Evolutionary conservation across 2,113 vertebrate genomes (phyloP).

Genomic region (Cottus gobio): DNA sequence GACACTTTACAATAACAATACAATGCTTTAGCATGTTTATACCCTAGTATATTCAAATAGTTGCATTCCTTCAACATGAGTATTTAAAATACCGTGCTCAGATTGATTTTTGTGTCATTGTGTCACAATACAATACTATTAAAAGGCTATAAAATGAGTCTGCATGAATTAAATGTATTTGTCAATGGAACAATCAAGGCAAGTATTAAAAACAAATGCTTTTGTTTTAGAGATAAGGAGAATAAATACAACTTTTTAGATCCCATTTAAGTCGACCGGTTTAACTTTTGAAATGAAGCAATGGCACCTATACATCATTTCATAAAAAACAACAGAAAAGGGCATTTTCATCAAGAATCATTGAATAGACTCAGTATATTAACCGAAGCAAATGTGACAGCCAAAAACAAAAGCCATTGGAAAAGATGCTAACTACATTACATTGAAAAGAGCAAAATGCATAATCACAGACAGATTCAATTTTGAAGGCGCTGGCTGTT

Average conservation of each 20-base stretch:
- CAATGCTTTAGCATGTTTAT: not conserved
- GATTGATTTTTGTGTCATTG: not conserved
- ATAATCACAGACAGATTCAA: constrained; percentile 46
- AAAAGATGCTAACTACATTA: constrained; percentile 34
- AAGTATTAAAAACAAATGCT: not conserved
- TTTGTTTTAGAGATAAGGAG: not conserved
- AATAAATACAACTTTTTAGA: not conserved
- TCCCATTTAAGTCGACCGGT: not conserved
- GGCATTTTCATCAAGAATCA: constrained; percentile 15
- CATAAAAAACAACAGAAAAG: constrained; percentile 14
- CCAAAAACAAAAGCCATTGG: constrained; percentile 21
- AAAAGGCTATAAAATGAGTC: constrained; percentile 1
- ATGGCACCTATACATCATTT: not conserved
- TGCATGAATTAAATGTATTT: not conserved
- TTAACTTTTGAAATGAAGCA: not conserved
- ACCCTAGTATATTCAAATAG: not conserved
- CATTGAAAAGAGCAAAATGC: constrained; percentile 35
- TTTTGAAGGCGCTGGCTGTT: constrained; percentile 51
- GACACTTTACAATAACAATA: constrained; percentile 2
- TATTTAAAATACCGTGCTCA: not conserved
- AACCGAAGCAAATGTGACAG: constrained; percentile 10
- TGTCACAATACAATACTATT: not conserved
- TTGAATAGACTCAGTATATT: not conserved
- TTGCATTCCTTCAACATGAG: not conserved
- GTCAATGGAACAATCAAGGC: not conserved